Percentiles rank a stretch among this genome's conserved stretches.
phyloP scores from a whole-genome alignment of 2,113 vertebrate species.

The Marcusenius ussheri region DNA sequence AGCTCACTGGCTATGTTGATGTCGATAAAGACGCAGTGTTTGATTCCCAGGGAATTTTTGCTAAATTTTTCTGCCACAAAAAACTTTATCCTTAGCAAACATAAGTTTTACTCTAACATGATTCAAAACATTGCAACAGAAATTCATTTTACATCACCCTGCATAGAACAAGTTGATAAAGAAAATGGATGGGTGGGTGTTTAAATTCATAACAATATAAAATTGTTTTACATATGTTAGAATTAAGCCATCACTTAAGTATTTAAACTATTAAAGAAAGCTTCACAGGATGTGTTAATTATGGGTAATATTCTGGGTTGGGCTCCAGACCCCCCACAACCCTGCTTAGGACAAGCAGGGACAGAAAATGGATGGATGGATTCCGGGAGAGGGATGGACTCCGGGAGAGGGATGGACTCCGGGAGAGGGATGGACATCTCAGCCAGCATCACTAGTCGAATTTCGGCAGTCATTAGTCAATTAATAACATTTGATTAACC shows the following conservation, averaged over 20 bases:
- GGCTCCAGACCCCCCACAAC: not conserved
- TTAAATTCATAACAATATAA: not conserved
- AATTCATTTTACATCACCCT: not conserved
- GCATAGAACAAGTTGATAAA: not conserved
- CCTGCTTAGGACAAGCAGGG: not conserved
- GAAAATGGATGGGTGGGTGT: not conserved
- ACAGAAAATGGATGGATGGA: not conserved
- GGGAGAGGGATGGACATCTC: no score
- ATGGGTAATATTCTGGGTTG: not conserved
- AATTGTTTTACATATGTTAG: not conserved
- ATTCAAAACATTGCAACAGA: not conserved
- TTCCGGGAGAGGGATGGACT: not conserved
- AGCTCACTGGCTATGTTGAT: not conserved
- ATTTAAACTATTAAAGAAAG: not conserved
- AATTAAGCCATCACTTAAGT: not conserved
- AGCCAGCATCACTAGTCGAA: not conserved
- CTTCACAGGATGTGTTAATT: not conserved
- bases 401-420: not conserved
- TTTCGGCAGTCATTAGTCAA: no score
- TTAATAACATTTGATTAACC: no score
- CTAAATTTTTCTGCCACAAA: not conserved
- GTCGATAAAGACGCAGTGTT: not conserved
- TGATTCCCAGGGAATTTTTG: not conserved
- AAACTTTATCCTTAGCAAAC: not conserved
- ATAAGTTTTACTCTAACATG: not conserved